Base-by-base conservation (phyloP, 2,888 invertebrate species). In the Meloe dianella region DNA sequence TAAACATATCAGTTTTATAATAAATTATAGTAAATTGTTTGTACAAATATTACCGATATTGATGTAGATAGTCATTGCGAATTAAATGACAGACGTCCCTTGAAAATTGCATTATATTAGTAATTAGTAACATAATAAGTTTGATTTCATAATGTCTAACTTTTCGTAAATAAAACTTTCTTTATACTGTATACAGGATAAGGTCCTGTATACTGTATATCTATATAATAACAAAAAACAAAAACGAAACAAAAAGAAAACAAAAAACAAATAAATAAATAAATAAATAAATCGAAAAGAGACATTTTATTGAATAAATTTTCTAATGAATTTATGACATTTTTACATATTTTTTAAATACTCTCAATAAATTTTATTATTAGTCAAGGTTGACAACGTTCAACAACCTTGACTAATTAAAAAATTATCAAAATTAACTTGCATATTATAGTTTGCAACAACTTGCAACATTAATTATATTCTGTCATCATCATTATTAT, bases 321-420 rank as follows among this genome's bases (percentile, higher is more conserved):
- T 27, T 27, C 2, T 4, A 27, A 27, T 27, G 2, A 27, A 27
- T 2, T 27, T 27, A 27, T 27, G 2, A 27, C 22, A 56, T n/a
- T n/a, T n/a, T n/a, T n/a, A n/a, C n/a, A n/a, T n/a, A n/a, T n/a
- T n/a, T n/a, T n/a, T n/a, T n/a, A n/a, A 30, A 57, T 30, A n/a
- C 58, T 3, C n/a, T 58, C 17, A 58, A 58, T 58, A 10, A 57
- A n/a, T 57, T 29, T 24, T 8, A 30, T 32, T 27, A 71, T n/a
- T n/a, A n/a, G 73, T 74, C 77, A 78, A 77, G 76, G 77, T 72
- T 75, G 75, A 65, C 70, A 71, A 71, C 75, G 72, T 74, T 72
- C 70, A 75, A 72, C 69, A 75, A 75, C 74, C 76, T 75, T 76
- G 74, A 71, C 71, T 12, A 24, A n/a, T n/a, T 24, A 72, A 67